phyloP scores from a whole-genome alignment of 2,113 vertebrate species.

The Strigops habroptila region DNA sequence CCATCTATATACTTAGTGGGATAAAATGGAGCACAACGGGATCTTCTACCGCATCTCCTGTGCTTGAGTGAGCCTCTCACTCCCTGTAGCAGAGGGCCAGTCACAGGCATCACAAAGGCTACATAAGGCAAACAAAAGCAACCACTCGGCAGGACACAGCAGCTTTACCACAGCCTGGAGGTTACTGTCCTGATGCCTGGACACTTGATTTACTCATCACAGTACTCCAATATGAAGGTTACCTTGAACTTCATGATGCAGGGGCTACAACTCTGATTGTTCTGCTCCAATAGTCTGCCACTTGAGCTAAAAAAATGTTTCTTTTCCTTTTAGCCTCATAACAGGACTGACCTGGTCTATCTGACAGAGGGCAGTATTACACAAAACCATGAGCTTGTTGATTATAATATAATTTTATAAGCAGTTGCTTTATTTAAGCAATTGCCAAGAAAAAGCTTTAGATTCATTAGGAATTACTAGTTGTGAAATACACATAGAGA shows the following conservation, averaged over 20 bases:
- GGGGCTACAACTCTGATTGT: neutral
- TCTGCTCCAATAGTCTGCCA: neutral
- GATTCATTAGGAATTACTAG: neutral
- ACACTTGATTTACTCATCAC: neutral
- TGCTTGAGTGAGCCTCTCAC: neutral
- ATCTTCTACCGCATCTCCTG: neutral
- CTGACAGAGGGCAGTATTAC: conserved; percentile 46
- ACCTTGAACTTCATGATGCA: neutral
- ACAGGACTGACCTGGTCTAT: neutral
- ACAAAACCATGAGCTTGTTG: neutral
- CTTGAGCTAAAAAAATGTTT: neutral
- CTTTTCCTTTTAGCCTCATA: neutral
- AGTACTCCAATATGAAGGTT: neutral
- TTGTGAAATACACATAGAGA: neutral
- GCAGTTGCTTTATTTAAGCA: conserved; percentile 2
- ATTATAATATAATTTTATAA: neutral
- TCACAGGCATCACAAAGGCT: neutral
- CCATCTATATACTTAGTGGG: neutral
- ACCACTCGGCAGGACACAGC: neutral
- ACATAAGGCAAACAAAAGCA: neutral
- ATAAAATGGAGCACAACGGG: neutral
- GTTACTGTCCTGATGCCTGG: neutral
- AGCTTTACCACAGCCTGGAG: neutral
- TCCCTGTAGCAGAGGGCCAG: neutral
- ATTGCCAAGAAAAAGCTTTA: neutral